Evolutionary conservation across 1,140 invertebrate species (phyloP).

Genomic region (Papilio aristodemus): DNA sequence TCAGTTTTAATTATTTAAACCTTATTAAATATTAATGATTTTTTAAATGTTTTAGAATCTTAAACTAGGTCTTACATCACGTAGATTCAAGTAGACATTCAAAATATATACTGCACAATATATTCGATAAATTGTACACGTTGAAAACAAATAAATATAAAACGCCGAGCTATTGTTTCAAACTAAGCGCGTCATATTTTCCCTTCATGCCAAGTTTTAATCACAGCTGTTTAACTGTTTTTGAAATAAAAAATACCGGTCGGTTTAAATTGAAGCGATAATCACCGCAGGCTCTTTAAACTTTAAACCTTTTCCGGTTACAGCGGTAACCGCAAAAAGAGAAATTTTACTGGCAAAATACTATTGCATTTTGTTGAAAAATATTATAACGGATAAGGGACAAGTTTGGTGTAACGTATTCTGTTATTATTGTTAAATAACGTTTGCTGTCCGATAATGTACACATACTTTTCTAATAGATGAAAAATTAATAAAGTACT

Average conservation of each 20-base stretch:
- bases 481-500: too few species aligned
- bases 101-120: neutral
- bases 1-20: too few species aligned
- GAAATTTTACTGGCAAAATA: neutral
- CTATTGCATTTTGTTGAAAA: neutral
- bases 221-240: conserved; percentile 10
- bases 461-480: too few species aligned
- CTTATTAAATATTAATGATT: too few species aligned
- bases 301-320: conserved; percentile 6
- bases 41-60: too few species aligned
- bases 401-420: too few species aligned
- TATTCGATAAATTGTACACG: neutral
- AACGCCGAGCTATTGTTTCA: conserved; percentile 1
- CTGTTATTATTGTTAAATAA: too few species aligned
- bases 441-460: too few species aligned
- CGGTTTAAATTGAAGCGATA: neutral
- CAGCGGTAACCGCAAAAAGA: neutral
- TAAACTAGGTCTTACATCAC: too few species aligned
- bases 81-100: too few species aligned
- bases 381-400: too few species aligned
- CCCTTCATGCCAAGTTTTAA: neutral
- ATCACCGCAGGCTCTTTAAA: conserved; percentile 1
- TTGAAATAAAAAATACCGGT: conserved; percentile 1
- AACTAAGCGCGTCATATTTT: neutral
- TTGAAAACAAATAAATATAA: neutral